Percentiles rank a stretch among this genome's conserved stretches.
phyloP scores from a whole-genome alignment of 2,888 invertebrate genomes.

The Trichogramma evanescens region DNA sequence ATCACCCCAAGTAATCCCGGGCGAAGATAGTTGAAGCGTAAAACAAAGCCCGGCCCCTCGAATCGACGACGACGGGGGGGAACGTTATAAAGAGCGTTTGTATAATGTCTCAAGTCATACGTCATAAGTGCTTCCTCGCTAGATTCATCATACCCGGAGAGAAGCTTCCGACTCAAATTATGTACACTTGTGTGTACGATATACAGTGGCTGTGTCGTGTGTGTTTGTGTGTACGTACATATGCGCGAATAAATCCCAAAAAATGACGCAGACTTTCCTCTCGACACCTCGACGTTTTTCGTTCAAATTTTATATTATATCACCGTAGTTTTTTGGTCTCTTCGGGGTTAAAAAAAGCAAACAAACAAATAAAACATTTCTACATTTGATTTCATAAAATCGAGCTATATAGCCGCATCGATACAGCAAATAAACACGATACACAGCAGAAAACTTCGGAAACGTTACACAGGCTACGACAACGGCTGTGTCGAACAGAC shows the following conservation, averaged over 20 bases:
- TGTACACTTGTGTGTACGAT: not conserved
- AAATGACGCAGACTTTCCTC: no score
- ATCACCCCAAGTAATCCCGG: conserved; percentile 47
- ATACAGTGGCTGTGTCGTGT: not conserved
- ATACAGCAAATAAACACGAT: no score
- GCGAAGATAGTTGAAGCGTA: conserved; percentile 42
- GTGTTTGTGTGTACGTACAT: not conserved
- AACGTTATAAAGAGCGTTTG: not conserved
- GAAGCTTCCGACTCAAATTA: conserved; percentile 27
- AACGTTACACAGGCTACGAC: no score
- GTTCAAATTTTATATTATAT: no score
- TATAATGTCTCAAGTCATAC: conserved; percentile 28
- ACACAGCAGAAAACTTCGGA: no score
- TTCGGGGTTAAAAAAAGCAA: no score
- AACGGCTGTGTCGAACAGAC: no score
- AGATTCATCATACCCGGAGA: conserved; percentile 45
- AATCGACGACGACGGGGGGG: conserved; percentile 5
- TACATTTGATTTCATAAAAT: no score
- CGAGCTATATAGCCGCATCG: no score
- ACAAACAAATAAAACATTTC: no score
- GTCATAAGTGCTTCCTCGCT: conserved; percentile 47
- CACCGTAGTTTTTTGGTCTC: no score
- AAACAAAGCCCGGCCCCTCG: conserved; percentile 41
- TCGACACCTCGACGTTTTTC: no score
- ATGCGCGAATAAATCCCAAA: not conserved